Conservation (phyloP, 2,797 vertebrate species). For the Gymnoscopelus braueri region DNA sequence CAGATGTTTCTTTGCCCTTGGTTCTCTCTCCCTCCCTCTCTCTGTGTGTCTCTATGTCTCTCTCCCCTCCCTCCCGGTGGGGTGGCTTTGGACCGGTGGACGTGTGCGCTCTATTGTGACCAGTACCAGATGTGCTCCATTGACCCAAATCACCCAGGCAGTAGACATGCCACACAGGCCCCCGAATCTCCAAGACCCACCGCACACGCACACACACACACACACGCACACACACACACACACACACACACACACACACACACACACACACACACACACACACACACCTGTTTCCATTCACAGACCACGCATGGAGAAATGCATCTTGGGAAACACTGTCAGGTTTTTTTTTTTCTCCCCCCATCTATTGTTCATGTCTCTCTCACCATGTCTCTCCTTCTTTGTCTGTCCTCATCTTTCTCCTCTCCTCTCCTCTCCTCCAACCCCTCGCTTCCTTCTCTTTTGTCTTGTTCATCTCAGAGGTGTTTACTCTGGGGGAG, state of each 20-base stretch:
- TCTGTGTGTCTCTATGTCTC: neutral
- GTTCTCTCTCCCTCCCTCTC: constrained; percentile 20
- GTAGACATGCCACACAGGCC: constrained; percentile 85
- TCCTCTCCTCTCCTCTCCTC: constrained; percentile 15
- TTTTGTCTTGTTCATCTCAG: constrained; percentile 69
- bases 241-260: no score
- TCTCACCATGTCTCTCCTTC: constrained; percentile 60
- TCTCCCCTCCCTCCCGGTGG: constrained; percentile 72
- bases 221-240: no score
- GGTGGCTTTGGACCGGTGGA: constrained; percentile 83
- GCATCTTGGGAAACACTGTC: constrained; percentile 82
- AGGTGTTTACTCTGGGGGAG: constrained; percentile 70
- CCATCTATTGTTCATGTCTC: constrained; percentile 64
- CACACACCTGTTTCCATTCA: constrained; percentile 89
- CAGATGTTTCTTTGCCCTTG: constrained; percentile 83
- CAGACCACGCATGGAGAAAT: constrained; percentile 74
- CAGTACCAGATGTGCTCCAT: constrained; percentile 90
- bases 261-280: constrained; percentile 18
- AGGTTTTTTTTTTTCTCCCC: constrained; percentile 74
- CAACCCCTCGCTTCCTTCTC: constrained; percentile 22
- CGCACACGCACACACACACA: constrained; percentile 50
- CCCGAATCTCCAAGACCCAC: constrained; percentile 85
- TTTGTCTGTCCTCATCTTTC: constrained; percentile 39
- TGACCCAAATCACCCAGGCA: constrained; percentile 89
- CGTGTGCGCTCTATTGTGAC: constrained; percentile 88